Base-by-base conservation (phyloP, 2,888 invertebrate species). In the Xylocampa areola region DNA sequence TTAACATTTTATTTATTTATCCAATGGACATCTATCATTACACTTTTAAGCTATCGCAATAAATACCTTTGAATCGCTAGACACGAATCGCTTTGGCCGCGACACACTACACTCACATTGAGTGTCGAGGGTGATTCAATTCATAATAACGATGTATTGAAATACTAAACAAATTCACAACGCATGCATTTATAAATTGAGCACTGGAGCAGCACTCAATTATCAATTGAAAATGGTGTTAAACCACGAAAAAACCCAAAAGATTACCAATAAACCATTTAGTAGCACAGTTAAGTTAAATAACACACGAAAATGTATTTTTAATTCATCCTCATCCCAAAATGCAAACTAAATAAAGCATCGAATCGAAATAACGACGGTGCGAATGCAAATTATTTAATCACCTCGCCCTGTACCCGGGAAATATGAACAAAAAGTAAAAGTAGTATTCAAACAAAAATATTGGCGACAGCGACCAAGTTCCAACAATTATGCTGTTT, bases 341-440 rank as follows among this genome's bases (percentile, higher is more conserved):
- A 64, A 69, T 70, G 65, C 58, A 52, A 67, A 70, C 67, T 69
- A 73, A 71, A 67, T 54, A 54, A 59, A 58, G 52, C 36, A 41
- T 67, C 55, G 71, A 73, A 68, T 76, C 61, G 71, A 72, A 77
- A 77, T 77, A 71, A 60, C 75, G 76, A 63, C 69, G 73, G 65
- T 70, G 57, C 57, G 70, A 69, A 64, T 68, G 77, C 73, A 81
- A 85, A 85, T 83, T 76, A 78, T 82, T 81, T 84, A 85, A 84
- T 85, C 81, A 78, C 77, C 71, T 77, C 62, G 55, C 68, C 65
- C 72, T 59, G 37, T 64, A 73, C 53, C 45, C 48, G 41, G 59
- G 69, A 68, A 74, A 74, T 79, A 72, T 73, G 50, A 69, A 57
- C 50, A 70, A 73, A 75, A 76, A 64, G 77, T 68, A 64, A 73